phyloP scores from a whole-genome alignment of 2,797 vertebrate genomes.

The Epinephelus malabaricus region DNA sequence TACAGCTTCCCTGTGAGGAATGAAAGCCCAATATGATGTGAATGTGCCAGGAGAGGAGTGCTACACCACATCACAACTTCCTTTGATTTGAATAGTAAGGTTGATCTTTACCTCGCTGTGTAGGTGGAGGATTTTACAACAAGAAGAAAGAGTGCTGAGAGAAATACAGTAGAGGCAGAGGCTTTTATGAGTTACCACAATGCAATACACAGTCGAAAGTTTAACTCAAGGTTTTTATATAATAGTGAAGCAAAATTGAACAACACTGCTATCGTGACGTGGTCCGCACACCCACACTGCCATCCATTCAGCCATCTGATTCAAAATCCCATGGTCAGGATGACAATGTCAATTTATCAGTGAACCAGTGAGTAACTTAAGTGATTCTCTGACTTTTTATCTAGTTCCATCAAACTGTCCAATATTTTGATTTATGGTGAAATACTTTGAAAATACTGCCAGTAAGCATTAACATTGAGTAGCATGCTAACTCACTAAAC shows the following conservation, averaged over 20 bases:
- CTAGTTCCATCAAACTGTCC: not conserved
- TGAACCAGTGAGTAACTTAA: not conserved
- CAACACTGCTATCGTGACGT: not conserved
- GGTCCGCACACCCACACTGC: not conserved
- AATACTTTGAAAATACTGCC: not conserved
- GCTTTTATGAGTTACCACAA: not conserved
- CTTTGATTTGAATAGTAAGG: slow-evolving; percentile 10
- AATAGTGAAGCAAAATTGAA: not conserved
- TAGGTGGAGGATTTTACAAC: slow-evolving; percentile 27
- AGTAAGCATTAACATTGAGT: not conserved
- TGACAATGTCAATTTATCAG: not conserved
- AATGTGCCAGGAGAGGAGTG: slow-evolving; percentile 13
- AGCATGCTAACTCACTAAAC: not conserved
- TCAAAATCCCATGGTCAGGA: not conserved
- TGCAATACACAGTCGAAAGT: not conserved
- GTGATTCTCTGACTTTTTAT: no score
- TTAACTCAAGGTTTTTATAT: slow-evolving; percentile 3
- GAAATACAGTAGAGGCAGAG: slow-evolving; percentile 5
- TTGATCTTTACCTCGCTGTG: not conserved
- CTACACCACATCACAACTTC: not conserved
- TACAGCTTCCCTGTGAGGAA: slow-evolving; percentile 10
- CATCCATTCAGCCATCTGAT: not conserved
- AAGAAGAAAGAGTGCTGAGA: not conserved
- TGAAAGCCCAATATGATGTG: slow-evolving; percentile 3
- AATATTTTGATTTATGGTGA: not conserved